Evolutionary conservation across 1,140 invertebrate species (phyloP).

Genomic region (Orchesella cincta): DNA sequence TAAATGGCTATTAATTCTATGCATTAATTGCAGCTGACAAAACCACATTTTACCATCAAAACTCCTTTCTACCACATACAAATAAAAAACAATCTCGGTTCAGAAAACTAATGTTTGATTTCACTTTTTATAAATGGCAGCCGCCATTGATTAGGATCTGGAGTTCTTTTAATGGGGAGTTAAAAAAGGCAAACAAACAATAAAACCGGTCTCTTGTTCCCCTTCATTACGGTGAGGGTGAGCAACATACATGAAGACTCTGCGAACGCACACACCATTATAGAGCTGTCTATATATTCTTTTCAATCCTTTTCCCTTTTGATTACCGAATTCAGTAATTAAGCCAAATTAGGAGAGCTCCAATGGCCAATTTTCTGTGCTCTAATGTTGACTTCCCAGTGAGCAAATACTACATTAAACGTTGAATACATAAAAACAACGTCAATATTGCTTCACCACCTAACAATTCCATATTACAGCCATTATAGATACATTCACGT

Average conservation of each 20-base stretch:
- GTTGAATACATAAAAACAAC: too few relatives aligned
- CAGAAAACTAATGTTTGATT: not conserved
- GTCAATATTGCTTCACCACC: too few relatives aligned
- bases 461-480: too few relatives aligned
- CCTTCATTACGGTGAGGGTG: not conserved
- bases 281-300: not conserved
- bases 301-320: not conserved
- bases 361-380: constrained; percentile 4
- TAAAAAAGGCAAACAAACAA: constrained; percentile 18
- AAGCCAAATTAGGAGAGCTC: constrained; percentile 6
- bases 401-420: too few relatives aligned
- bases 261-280: not conserved
- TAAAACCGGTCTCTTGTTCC: constrained; percentile 11
- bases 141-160: constrained; percentile 8
- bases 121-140: constrained; percentile 18
- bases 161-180: constrained; percentile 6
- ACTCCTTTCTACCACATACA: too few relatives aligned
- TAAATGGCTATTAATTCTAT: too few relatives aligned
- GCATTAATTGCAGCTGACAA: too few relatives aligned
- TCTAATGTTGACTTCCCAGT: not conserved
- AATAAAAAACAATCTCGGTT: not conserved
- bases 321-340: constrained; percentile 12
- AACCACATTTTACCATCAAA: too few relatives aligned
- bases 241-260: not conserved
- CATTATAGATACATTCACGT: too few relatives aligned